Percentiles rank a stretch among this genome's conserved stretches.
These are phyloP conservation scores for Odontamblyopus rebecca DNA, from an alignment of 2,797 vertebrate genomes.

Conservation along the genomic window DNA sequence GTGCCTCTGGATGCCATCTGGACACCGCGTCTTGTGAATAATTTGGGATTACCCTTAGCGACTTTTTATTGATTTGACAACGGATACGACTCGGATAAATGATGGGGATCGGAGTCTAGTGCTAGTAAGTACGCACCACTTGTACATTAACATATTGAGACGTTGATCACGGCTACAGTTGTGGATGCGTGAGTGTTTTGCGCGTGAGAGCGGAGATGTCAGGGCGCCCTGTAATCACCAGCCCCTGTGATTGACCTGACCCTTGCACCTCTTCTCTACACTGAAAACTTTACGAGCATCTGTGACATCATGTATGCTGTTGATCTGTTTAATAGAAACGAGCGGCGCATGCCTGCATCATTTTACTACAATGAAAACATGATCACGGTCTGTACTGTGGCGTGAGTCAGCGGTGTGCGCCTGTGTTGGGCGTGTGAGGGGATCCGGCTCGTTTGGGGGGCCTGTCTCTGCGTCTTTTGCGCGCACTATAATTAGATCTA, in stretches of 20 bases:
- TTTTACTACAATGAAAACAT: constrained; percentile 43
- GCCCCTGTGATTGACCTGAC: neutral
- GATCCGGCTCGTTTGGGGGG: constrained; percentile 11
- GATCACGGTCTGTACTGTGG: constrained; percentile 23
- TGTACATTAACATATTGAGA: constrained; percentile 32
- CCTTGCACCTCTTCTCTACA: constrained; percentile 19
- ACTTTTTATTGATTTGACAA: constrained; percentile 44
- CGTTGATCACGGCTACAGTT: constrained; percentile 49
- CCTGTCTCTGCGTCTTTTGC: constrained; percentile 26
- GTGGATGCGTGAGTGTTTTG: neutral
- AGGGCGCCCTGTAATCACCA: neutral
- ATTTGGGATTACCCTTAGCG: constrained; percentile 41
- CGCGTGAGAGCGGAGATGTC: neutral
- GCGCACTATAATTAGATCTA: constrained; percentile 6
- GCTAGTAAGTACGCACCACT: constrained; percentile 58
- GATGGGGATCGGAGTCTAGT: constrained; percentile 70
- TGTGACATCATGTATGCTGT: constrained; percentile 34
- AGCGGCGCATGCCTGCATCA: constrained; percentile 38
- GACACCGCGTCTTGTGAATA: constrained; percentile 18
- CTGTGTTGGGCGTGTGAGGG: constrained; percentile 40
- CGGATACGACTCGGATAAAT: constrained; percentile 42
- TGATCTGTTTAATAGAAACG: neutral
- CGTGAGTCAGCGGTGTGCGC: constrained; percentile 58
- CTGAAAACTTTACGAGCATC: constrained; percentile 44
- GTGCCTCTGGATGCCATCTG: constrained; percentile 33